phyloP scores from a whole-genome alignment of 2,797 vertebrate genomes.

The Oreortyx pictus region DNA sequence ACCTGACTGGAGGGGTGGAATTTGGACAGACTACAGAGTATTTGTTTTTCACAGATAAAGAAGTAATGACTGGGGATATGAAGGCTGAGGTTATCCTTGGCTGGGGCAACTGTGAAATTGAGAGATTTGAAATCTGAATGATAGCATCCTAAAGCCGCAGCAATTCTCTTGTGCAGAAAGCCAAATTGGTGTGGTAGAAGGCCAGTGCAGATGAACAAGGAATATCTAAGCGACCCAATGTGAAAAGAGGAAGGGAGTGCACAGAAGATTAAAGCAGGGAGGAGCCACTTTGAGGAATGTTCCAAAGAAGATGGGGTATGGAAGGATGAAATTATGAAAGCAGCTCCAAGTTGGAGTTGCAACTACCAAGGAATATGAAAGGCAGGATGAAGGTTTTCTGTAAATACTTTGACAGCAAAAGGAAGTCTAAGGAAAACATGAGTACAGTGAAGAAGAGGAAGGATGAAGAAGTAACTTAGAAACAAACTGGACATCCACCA shows the following conservation, averaged over 20 bases:
- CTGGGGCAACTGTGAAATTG: not conserved
- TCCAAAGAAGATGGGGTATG: not conserved
- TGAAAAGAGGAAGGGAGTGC: not conserved
- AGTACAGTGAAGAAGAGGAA: not conserved
- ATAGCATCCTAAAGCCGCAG: not conserved
- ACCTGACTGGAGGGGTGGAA: not conserved
- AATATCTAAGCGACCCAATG: no score
- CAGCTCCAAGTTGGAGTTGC: not conserved
- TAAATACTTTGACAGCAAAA: not conserved
- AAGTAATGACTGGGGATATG: not conserved
- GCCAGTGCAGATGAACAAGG: not conserved
- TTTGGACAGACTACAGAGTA: not conserved
- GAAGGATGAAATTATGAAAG: not conserved
- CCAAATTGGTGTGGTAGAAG: not conserved
- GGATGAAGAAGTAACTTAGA: not conserved
- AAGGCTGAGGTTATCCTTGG: not conserved
- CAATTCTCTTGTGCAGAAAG: not conserved
- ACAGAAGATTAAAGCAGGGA: not conserved
- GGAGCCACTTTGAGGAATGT: not conserved
- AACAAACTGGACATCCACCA: not conserved
- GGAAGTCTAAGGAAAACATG: not conserved
- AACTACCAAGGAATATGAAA: not conserved
- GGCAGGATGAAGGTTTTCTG: not conserved
- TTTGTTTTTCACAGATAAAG: not conserved
- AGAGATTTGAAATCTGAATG: not conserved